A percentile compares a stretch with the other conserved stretches of the same genome.
Conservation (phyloP, 1,140 invertebrate genomes). For the Daktulosphaira vitifoliae region DNA sequence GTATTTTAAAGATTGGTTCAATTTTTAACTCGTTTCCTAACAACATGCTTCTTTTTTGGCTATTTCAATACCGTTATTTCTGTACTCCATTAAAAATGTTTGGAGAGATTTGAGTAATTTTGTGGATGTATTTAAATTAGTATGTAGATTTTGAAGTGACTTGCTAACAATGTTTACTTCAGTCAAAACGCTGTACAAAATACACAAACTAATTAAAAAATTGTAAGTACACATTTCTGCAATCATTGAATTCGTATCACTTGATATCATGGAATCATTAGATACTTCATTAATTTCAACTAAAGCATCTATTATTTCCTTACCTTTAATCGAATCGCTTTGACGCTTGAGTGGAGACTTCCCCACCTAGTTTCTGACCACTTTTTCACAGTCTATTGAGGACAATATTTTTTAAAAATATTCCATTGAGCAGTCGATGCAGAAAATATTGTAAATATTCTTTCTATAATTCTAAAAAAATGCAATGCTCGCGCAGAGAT, state of each 20-base stretch:
- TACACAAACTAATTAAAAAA: not conserved
- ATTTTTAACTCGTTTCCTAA: not conserved
- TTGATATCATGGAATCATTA: not conserved
- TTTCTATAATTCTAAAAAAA: not conserved
- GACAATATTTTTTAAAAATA: not conserved
- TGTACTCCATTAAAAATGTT: not conserved
- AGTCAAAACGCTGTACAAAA: not conserved
- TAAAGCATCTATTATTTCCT: not conserved
- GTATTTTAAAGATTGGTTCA: not conserved
- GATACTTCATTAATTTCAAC: not conserved
- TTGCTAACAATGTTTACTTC: not conserved
- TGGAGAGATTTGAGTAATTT: not conserved
- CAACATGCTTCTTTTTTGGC: not conserved
- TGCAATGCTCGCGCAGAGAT: not conserved
- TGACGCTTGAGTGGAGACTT: not conserved
- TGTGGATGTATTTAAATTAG: not conserved
- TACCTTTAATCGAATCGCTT: not conserved
- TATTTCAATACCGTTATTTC: not conserved
- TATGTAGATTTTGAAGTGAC: not conserved
- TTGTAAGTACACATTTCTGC: not conserved
- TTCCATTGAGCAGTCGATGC: not conserved
- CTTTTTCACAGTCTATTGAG: not conserved
- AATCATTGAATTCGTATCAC: not conserved
- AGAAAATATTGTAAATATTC: not conserved
- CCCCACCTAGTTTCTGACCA: conserved; percentile 2